Base-by-base conservation (phyloP, 2,888 invertebrate genomes). In the Thalpophila matura region DNA sequence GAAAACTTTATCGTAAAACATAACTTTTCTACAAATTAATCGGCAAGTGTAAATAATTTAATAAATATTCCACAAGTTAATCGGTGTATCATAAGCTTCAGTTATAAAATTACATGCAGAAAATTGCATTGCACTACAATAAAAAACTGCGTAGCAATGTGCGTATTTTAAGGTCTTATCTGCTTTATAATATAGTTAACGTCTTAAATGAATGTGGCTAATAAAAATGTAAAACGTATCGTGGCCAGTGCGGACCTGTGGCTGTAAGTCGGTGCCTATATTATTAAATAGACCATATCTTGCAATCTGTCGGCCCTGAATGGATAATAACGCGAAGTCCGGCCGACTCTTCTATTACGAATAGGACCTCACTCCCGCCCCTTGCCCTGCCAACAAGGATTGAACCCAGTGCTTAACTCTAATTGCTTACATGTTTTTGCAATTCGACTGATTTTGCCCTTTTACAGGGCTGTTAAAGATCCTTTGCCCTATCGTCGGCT, bases 231-330 rank as follows among this genome's bases (percentile, higher is more conserved):
- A 70, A 68, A 78, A 78, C 71, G 54, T 67, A 79, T 71, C 65
- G 45, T 26, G 35, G 46, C 65, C 58, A 79, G 85, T 87, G 83
- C 83, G 85, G 84, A 4, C 80, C 83, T 80, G 88, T 83, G 77
- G 63, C 61, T 74, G 75, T 78, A 78, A 77, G 65, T 64, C 70
- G 74, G 67, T 81, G 81, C 83, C 83, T 86, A 83, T 90, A 86
- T 89, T 90, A 91, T 90, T 90, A 90, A 89, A 89, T 86, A 89
- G 87, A 86, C 86, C 84, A 86, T 89, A 91, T 88, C 88, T 89
- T 75, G 88, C 77, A 85, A 89, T 87, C 86, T 88, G 90, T 89
- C 86, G 85, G 88, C 79, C 79, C 77, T 89, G 88, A 91, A 91
- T 89, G 86, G 89, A 90, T 90, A 89, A 91, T 91, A 89, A 86